phyloP scores from a whole-genome alignment of 2,797 vertebrate genomes.

The Austrolebias charrua region DNA sequence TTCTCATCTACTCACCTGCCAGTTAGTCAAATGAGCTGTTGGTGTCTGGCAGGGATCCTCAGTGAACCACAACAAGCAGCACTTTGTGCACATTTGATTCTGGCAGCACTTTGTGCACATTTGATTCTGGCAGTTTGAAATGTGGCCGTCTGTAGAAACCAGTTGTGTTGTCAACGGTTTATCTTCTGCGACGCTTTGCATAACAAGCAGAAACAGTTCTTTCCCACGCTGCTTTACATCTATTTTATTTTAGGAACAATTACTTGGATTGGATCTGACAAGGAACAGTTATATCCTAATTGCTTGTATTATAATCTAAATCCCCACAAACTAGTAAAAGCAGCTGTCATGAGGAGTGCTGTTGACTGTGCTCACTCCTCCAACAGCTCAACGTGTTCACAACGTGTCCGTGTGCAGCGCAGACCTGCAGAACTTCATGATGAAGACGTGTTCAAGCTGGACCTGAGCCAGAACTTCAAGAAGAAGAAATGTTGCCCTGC shows the following conservation, averaged over 20 bases:
- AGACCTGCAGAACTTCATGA: conserved; percentile 45
- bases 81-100: conserved; percentile 43
- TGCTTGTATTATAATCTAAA: conserved; percentile 13
- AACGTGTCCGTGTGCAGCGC: conserved; percentile 21
- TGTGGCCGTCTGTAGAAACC: conserved; percentile 65
- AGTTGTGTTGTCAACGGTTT: conserved; percentile 75
- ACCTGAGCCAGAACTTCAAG: conserved; percentile 40
- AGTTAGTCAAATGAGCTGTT: conserved; percentile 39
- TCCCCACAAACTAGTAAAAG: conserved; percentile 1
- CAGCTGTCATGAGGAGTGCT: conserved; percentile 3
- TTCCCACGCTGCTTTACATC: conserved; percentile 73
- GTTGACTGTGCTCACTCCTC: no score
- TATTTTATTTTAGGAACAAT: conserved; percentile 46
- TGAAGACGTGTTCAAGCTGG: conserved; percentile 12
- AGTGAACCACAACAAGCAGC: conserved; percentile 59
- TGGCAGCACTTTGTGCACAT: conserved; percentile 49
- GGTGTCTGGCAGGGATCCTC: conserved; percentile 22
- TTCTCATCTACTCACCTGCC: conserved; percentile 9
- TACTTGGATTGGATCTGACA: conserved; percentile 30
- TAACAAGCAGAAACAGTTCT: conserved; percentile 62
- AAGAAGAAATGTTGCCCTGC: conserved; percentile 40
- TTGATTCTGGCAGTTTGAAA: conserved; percentile 73
- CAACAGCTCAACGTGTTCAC: conserved; percentile 25
- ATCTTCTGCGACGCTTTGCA: conserved; percentile 75
- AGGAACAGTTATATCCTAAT: conserved; percentile 25